Evolutionary conservation across 1,140 invertebrate genomes (phyloP).

Genomic region (Plutomurus gul): DNA sequence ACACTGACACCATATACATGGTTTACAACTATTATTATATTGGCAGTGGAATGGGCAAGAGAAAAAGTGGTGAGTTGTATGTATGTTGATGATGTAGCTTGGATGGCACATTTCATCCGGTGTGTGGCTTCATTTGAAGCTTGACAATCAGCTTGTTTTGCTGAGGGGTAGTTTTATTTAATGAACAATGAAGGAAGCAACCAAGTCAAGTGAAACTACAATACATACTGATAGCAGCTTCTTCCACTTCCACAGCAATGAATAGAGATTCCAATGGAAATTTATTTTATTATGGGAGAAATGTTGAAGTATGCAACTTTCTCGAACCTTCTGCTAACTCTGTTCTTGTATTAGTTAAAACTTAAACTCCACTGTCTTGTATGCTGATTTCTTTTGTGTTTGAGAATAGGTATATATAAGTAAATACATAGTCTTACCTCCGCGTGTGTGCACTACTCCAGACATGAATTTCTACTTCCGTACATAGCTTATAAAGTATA

Average conservation of each 20-base stretch:
- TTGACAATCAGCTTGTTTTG: slow-evolving; percentile 24
- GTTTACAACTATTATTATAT: too few relatives aligned
- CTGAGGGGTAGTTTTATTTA: slow-evolving; percentile 22
- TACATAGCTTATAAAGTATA: too few relatives aligned
- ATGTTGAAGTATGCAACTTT: slow-evolving; percentile 28
- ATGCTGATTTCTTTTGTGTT: too few relatives aligned
- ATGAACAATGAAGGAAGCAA: slow-evolving; percentile 20
- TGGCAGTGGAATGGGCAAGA: background rate
- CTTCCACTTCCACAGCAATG: background rate
- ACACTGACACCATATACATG: too few relatives aligned
- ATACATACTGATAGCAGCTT: background rate
- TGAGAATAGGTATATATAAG: too few relatives aligned
- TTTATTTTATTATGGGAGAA: slow-evolving; percentile 34
- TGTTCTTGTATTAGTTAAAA: background rate
- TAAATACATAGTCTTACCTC: background rate
- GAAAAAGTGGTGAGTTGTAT: background rate
- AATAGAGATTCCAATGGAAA: background rate
- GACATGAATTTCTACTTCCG: background rate
- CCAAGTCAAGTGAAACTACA: slow-evolving; percentile 1
- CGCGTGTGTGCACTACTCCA: background rate
- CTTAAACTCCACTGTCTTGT: slow-evolving; percentile 4
- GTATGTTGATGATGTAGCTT: background rate
- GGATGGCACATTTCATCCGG: background rate
- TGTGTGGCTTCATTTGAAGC: slow-evolving; percentile 22
- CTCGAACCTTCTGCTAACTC: background rate